These are phyloP conservation scores for Glaucomys volans DNA, from an alignment of 2,113 vertebrate genomes.

Conservation along the genomic window DNA sequence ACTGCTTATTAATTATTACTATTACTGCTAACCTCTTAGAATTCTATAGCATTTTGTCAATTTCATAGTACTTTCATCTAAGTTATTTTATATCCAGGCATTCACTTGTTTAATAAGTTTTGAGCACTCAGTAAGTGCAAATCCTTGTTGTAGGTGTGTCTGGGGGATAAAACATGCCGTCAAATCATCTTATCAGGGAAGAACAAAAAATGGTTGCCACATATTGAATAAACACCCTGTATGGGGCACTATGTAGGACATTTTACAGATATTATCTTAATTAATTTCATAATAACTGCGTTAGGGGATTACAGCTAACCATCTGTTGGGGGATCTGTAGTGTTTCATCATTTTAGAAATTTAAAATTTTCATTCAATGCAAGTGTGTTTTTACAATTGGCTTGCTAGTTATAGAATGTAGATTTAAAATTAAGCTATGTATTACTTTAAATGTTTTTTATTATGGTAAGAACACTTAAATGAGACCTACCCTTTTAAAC, in stretches of 20 bases:
- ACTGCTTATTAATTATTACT: conserved; percentile 75
- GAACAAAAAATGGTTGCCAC: not conserved
- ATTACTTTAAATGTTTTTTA: not conserved
- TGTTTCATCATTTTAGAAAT: conserved; percentile 16
- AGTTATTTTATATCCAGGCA: conserved; percentile 8
- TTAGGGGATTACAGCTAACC: not conserved
- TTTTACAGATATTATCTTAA: conserved; percentile 16
- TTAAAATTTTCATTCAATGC: not conserved
- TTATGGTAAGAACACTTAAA: not conserved
- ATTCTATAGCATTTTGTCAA: not conserved
- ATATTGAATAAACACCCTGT: not conserved
- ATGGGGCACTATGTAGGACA: not conserved
- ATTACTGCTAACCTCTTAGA: conserved; percentile 30
- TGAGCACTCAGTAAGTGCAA: conserved; percentile 13
- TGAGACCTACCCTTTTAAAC: not conserved
- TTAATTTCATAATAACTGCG: not conserved
- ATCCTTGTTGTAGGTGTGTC: not conserved
- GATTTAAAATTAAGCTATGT: not conserved
- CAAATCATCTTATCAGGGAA: not conserved
- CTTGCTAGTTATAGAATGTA: not conserved
- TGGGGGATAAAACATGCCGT: not conserved
- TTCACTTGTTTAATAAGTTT: not conserved
- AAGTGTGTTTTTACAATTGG: conserved; percentile 29
- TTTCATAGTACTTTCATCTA: conserved; percentile 30
- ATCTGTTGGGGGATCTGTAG: not conserved